Percentiles rank a stretch among this genome's conserved stretches.
phyloP scores from a whole-genome alignment of 2,888 invertebrate genomes.

The Diplolepis rosae region DNA sequence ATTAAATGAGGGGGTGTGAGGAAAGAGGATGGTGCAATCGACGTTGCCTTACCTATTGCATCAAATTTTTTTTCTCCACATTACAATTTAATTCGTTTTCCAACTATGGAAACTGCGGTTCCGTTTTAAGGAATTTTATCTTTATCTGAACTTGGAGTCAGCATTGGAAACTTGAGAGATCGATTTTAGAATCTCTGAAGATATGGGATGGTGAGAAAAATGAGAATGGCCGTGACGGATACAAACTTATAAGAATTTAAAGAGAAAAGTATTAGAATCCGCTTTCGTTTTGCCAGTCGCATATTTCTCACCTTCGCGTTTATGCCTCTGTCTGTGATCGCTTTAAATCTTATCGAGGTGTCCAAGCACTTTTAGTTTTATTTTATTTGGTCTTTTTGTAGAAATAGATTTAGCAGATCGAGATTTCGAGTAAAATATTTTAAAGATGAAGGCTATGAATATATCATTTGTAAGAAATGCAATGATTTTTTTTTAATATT shows the following conservation, averaged over 20 bases:
- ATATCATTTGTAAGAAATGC: slow-evolving; percentile 1
- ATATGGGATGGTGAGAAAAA: slow-evolving; percentile 51
- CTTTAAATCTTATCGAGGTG: slow-evolving; percentile 64
- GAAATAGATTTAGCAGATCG: neutral
- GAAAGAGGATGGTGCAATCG: neutral
- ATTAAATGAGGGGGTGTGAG: neutral
- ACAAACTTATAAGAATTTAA: slow-evolving; percentile 13
- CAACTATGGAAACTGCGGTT: neutral
- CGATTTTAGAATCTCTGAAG: slow-evolving; percentile 56
- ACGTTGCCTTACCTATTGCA: neutral
- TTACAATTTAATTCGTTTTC: neutral
- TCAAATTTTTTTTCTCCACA: no score
- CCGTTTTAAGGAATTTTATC: neutral
- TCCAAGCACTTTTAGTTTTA: slow-evolving; percentile 62
- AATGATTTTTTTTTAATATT: neutral
- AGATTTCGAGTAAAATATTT: neutral
- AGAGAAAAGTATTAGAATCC: slow-evolving; percentile 56
- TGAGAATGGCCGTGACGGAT: slow-evolving; percentile 49
- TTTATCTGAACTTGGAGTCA: slow-evolving; percentile 52
- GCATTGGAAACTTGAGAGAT: slow-evolving; percentile 57
- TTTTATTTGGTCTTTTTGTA: neutral
- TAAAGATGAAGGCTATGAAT: neutral
- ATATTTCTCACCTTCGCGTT: slow-evolving; percentile 49
- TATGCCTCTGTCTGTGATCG: slow-evolving; percentile 68
- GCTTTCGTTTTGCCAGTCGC: slow-evolving; percentile 43